Base-by-base conservation (phyloP, 1,140 invertebrate species). In the Rhyacophila brunnea region DNA sequence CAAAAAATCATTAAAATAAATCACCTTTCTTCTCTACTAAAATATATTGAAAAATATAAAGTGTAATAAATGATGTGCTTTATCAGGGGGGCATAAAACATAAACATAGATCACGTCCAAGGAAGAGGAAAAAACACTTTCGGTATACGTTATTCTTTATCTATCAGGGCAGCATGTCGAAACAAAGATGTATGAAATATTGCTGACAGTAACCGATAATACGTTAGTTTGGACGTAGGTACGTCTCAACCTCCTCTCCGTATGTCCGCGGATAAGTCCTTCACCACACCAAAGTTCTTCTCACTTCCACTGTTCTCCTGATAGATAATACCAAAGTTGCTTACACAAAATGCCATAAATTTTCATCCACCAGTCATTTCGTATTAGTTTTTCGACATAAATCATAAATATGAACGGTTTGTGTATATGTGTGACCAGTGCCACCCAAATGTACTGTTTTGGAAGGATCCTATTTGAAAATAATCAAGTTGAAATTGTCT, bases 351-450 rank as follows among this genome's bases (percentile, higher is more conserved):
- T 49, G 57, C 62, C 57, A 64, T 64, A 64, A 64, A 64, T 64
- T 60, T 56, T 60, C 62, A 64, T 64, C 62, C 62, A 64, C 46
- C 62, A 64, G 62, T 64, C 62, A 59, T 64, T 64, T 64, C 62
- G 52, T 64, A 64, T 64, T 64, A 64, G 62, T 64, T 64, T 64
- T 64, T 64, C 57, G 62, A 64, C 62, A 60, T 64, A 64, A 64
- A 64, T 64, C 62, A 64, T 64, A 64, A 64, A 64, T 64, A 64
- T 52, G 62, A 56, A 53, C 54, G 55, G 45, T 32, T 19, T 40
- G 56, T 38, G 54, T 32, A 28, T 43, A 28, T 28, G 23, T 28
- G 23, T 28, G 23, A 28, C 23, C 23, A 28, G 4, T 28, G 23
- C 4, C 23, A 28, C 23, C 23, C 23, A 9, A 28, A n/a, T n/a